Percentiles rank a stretch among this genome's conserved stretches.
Conservation (phyloP, 2,113 vertebrate species). For the Riparia riparia region DNA sequence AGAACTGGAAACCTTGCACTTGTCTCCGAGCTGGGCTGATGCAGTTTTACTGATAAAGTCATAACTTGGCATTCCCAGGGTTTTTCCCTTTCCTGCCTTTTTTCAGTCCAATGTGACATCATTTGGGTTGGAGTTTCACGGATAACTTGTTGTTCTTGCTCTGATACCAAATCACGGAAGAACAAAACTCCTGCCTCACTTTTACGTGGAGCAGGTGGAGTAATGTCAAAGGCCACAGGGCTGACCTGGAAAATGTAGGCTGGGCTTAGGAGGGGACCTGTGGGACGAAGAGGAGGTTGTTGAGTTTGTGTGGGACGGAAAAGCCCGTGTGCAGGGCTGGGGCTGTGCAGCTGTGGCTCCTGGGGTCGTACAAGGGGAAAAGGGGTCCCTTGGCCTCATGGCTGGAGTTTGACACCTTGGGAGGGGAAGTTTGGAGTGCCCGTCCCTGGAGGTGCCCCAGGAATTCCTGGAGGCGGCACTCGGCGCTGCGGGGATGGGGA, state of each 20-base stretch:
- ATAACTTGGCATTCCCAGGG: rapidly evolving
- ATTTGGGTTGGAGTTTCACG: not conserved
- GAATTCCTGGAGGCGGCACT: no score
- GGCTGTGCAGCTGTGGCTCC: rapidly evolving
- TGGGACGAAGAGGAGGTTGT: not conserved
- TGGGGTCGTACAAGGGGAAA: no score
- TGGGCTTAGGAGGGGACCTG: not conserved
- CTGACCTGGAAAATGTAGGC: not conserved
- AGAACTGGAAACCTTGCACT: not conserved
- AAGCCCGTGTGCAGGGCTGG: not conserved
- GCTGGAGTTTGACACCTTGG: no score
- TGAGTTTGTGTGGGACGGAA: not conserved
- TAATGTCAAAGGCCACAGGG: rapidly evolving
- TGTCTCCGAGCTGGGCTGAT: not conserved
- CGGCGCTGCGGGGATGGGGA: no score
- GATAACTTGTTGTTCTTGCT: not conserved
- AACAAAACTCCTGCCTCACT: not conserved
- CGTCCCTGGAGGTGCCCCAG: no score
- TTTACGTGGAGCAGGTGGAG: not conserved
- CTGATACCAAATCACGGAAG: not conserved
- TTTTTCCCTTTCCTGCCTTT: not conserved
- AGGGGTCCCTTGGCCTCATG: no score
- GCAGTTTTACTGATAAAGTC: rapidly evolving
- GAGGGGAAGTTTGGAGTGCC: no score
- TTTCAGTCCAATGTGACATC: not conserved